Conservation (phyloP, 2,797 vertebrate genomes). For the Podarcis siculus region DNA sequence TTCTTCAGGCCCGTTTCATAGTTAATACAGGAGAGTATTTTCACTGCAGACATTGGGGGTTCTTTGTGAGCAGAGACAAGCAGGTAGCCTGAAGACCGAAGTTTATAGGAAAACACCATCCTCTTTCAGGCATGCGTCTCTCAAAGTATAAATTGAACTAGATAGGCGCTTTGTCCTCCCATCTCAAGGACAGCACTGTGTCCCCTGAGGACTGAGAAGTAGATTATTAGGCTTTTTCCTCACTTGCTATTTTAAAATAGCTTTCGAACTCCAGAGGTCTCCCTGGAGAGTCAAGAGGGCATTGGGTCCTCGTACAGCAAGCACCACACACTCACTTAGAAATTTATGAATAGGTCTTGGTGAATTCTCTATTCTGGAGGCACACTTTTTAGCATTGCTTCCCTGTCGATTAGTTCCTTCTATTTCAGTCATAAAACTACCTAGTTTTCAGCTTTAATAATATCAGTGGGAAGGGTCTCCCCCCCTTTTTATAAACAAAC, state of each 20-base stretch:
- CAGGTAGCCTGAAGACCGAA: background rate
- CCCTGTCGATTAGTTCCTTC: background rate
- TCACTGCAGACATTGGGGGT: background rate
- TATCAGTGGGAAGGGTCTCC: background rate
- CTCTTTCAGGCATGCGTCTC: background rate
- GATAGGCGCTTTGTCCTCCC: background rate
- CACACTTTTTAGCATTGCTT: background rate
- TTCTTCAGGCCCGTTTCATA: background rate
- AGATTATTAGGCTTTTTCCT: background rate
- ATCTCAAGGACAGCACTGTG: background rate
- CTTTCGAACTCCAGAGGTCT: background rate
- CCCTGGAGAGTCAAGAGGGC: background rate
- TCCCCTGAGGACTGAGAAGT: background rate
- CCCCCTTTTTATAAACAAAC: no score
- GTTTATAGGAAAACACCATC: background rate
- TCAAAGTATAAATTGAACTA: background rate
- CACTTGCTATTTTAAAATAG: slow-evolving; percentile 3
- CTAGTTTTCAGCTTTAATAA: background rate
- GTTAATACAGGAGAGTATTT: background rate
- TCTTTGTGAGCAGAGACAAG: background rate
- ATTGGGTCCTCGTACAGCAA: background rate
- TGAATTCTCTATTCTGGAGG: background rate
- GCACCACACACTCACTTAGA: background rate
- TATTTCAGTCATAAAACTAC: background rate
- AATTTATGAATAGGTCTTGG: background rate